phyloP scores from a whole-genome alignment of 2,113 vertebrate species.

The Misgurnus mizolepis region DNA sequence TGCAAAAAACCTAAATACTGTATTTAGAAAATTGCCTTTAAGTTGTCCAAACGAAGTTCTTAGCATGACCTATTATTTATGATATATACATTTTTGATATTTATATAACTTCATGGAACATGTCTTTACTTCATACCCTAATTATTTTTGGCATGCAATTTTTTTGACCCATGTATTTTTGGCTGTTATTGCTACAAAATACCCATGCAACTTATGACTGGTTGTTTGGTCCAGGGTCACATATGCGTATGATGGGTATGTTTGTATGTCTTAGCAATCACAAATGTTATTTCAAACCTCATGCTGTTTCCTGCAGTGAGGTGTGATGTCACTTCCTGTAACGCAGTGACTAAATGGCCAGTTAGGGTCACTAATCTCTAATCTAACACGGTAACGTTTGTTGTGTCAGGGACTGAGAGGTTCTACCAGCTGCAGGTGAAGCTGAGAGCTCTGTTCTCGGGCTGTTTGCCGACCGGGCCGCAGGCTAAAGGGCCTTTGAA shows the following conservation, averaged over 20 bases:
- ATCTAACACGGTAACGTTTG: neutral
- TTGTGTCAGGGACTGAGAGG: conserved; percentile 64
- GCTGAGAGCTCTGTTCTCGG: conserved; percentile 95
- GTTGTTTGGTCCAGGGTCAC: no score
- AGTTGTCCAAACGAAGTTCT: no score
- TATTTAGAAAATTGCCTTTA: no score
- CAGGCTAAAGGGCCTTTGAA: conserved; percentile 99
- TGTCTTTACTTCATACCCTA: no score
- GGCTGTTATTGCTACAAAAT: no score
- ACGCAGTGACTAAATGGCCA: conserved; percentile 12
- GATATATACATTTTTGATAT: no score
- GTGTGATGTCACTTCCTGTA: conserved; percentile 35
- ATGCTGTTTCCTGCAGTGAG: conserved; percentile 17
- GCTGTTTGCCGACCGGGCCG: conserved; percentile 99
- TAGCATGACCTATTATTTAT: no score
- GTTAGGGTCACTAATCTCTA: conserved; percentile 12
- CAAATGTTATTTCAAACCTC: neutral
- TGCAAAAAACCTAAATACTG: no score
- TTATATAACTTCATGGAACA: no score
- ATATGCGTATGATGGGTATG: neutral
- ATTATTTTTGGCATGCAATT: no score
- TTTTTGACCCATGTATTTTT: no score
- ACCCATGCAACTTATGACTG: no score
- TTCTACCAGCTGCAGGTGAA: conserved; percentile 88
- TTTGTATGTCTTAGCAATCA: neutral